Evolutionary conservation across 2,888 invertebrate genomes (phyloP), one percentile per base, ranked within the genome.

Genomic region (Globia sparganii): DNA sequence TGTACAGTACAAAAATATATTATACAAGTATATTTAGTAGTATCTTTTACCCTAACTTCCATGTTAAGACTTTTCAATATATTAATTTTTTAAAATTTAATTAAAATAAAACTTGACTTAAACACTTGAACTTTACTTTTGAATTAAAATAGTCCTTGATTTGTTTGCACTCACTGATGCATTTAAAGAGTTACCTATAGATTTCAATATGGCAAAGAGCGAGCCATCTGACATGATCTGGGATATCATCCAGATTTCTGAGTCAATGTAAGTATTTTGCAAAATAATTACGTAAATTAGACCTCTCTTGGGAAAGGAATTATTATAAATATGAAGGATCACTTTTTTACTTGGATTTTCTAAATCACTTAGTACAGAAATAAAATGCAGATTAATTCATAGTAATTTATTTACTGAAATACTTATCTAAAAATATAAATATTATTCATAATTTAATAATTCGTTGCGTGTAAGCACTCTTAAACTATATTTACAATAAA

Each of bases 371-470:
- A 6, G 8, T 43, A 34, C 56, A 43, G 0, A 75, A 86, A 86
- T 71, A 37, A 88, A 87, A 87, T 74, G 1, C 81, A 58, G 2
- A 21, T 59, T 69, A 70, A 56, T 76, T 81, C 72, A 87, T 81
- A 84, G 69, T 79, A 86, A 88, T 91, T 91, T 90, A 91, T 90
- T 90, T 91, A 92, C 87, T 91, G 83, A 87, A 91, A 90, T 92
- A 90, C 86, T 90, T 90, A 91, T 89, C 88, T 86, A 85, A 87
- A 89, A 88, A 89, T 91, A 93, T 94, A 94, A 94, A 94, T 93
- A 94, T 80, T 88, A 90, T 91, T 90, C 85, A 93, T 94, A 94
- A 94, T 89, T 94, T 92, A 93, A 90, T 92, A 91, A 92, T 91
- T 93, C 93, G 92, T 91, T 90, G 88, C 91, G 88, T 89, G 84